Evolutionary conservation across 2,888 invertebrate genomes (phyloP), one percentile per base, ranked within the genome.

Genomic region (Epiblema foenella): DNA sequence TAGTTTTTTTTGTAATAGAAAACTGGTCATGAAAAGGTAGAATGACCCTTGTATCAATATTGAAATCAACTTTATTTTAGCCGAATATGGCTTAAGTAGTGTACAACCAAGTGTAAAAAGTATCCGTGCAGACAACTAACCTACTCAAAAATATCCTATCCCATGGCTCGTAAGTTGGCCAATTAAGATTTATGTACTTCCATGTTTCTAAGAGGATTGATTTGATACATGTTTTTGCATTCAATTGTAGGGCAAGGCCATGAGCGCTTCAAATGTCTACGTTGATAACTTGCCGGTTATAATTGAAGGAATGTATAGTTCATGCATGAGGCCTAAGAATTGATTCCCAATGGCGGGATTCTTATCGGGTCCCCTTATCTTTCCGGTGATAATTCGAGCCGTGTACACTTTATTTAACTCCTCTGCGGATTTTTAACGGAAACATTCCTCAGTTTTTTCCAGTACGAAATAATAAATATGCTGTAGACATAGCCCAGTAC

Each of bases 361-460:
- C 9, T 65, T 42, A 65, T 65, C 42, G 59, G 29, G 46, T 51
- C 11, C 17, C 20, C 69, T 65, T 69, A 69, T 64, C 69, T 69
- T 69, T 59, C 58, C 69, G 58, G 51, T 39, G 64, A 59, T 65
- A 57, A 69, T 54, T 59, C 39, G 64, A 10, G 29, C 20, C 52
- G 51, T 65, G 69, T 69, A 42, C 59, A 69, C 42, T 69, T 64
- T 52, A 64, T 51, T 42, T 20, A 29, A 65, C 46, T 58, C 64
- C 59, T 63, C 52, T 42, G 10, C n/a, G 52, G 24, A 49, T 58
- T 58, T 39, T 10, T 54, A 51, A 59, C 59, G 69, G 69, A 69
- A 69, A 69, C 33, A 51, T 57, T 51, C 49, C 9, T 33, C 4
- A 37, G 10, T 24, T 68, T 42, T 20, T 54, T 39, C 17, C 49